Base-by-base conservation (phyloP, 2,888 invertebrate genomes). In the Eugnorisma glareosa region DNA sequence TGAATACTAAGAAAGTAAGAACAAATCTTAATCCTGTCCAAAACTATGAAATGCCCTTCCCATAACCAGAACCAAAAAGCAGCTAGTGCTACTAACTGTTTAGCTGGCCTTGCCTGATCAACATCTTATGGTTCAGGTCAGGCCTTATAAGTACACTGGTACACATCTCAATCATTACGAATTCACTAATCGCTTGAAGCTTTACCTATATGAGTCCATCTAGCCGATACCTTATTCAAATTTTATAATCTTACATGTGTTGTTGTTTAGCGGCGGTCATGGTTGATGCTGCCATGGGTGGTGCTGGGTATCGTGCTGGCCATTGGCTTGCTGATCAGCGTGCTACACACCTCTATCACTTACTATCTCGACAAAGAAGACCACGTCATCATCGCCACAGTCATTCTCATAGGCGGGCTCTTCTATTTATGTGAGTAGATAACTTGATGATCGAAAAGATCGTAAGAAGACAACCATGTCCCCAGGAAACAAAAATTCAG, bases 201-300 rank as follows among this genome's bases (percentile, higher is more conserved):
- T 37, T 28, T 5, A 43, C 7, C 31, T 51, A 28, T 21, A 43
- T 28, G 35, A 67, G 43, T 57, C 43, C 54, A 6, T 31, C 35
- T 24, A 35, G 13, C 35, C 18, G 15, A 28, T 28, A 28, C n/a
- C 24, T 79, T 4, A 61, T 51, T 13, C n/a, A 63, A 63, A 13
- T 64, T 8, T 15, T 40, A 8, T n/a, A 73, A 43, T n/a, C 1
- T n/a, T n/a, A 8, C 8, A 40, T 74, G 11, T 73, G 76, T 67
- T 45, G 2, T 70, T 69, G 94, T 97, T n/a, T 95, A 98, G 98
- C 97, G 98, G 90, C 98, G 98, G 90, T 98, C 98, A 90, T 98
- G 98, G 95, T 93, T 98, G 90, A 98, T 98, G 98, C 97, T 98
- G 73, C 98, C 98, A 11, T 98, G 98, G 98, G 98, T 99, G 57